Percentiles rank a stretch among this genome's conserved stretches.
These are phyloP conservation scores for Hetaerina titia DNA, from an alignment of 2,888 invertebrate species.

Conservation along the genomic window DNA sequence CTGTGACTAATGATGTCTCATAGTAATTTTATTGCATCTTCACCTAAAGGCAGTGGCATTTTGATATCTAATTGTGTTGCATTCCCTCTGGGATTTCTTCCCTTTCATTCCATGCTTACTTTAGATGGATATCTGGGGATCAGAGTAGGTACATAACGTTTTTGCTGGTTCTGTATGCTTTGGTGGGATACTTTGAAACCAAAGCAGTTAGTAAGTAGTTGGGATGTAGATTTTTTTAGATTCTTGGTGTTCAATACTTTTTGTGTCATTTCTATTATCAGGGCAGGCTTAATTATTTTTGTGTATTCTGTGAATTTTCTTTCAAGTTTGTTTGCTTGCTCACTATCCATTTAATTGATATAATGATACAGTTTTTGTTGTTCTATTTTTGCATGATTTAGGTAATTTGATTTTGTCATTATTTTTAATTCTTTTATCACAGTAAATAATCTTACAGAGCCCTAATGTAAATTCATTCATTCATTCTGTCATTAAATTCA, in stretches of 20 bases:
- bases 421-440: background rate
- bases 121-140: conserved; percentile 73
- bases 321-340: background rate
- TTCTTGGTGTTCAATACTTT: conserved; percentile 1
- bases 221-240: conserved; percentile 64
- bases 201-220: conserved; percentile 72
- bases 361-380: background rate
- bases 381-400: background rate
- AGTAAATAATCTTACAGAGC: background rate
- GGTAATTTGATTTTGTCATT: background rate
- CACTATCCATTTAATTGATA: background rate
- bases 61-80: conserved; percentile 40
- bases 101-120: conserved; percentile 69
- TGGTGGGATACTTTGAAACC: conserved; percentile 76
- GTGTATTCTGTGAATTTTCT: background rate
- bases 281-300: background rate
- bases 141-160: conserved; percentile 74
- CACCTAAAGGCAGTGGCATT: background rate
- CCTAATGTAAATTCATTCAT: background rate
- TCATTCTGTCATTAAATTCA: background rate
- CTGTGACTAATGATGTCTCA: background rate
- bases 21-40: background rate
- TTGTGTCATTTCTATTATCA: conserved; percentile 23
- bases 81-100: conserved; percentile 59
- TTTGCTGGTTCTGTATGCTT: conserved; percentile 66